A percentile compares a stretch with the other conserved stretches of the same genome.
phyloP scores from a whole-genome alignment of 64 coral and sea anemone species.

The Trachythela sp. region DNA sequence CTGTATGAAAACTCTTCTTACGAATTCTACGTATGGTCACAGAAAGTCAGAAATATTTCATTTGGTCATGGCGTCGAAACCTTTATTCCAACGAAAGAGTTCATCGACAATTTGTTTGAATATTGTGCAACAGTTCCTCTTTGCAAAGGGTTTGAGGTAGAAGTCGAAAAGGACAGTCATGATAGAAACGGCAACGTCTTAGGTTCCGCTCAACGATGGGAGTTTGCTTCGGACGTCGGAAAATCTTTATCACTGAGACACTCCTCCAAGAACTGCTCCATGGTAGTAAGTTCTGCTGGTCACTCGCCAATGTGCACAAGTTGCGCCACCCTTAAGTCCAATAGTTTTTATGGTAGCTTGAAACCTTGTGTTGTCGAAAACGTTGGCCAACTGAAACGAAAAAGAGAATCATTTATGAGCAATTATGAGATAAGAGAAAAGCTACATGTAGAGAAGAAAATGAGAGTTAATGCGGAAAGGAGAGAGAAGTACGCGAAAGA shows the following conservation, averaged over 20 bases:
- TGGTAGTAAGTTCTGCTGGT: background rate
- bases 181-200: background rate
- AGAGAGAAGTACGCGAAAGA: too few species aligned
- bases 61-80: background rate
- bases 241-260: background rate
- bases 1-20: background rate
- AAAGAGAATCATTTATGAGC: background rate
- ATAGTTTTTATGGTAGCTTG: background rate
- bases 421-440: constrained; percentile 6
- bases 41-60: background rate
- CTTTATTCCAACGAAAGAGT: background rate
- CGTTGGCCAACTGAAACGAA: background rate
- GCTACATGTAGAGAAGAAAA: background rate
- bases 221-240: background rate
- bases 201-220: background rate
- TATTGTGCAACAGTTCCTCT: background rate
- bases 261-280: background rate
- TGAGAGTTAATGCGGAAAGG: background rate
- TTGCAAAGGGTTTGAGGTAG: background rate
- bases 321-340: background rate
- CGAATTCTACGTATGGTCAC: background rate
- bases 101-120: constrained; percentile 28
- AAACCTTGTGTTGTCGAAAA: background rate
- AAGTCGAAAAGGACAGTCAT: background rate
- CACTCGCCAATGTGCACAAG: background rate